These are phyloP conservation scores for Hapalemur alaotrensis DNA, from an alignment of 2,797 vertebrate species.

Conservation along the genomic window DNA sequence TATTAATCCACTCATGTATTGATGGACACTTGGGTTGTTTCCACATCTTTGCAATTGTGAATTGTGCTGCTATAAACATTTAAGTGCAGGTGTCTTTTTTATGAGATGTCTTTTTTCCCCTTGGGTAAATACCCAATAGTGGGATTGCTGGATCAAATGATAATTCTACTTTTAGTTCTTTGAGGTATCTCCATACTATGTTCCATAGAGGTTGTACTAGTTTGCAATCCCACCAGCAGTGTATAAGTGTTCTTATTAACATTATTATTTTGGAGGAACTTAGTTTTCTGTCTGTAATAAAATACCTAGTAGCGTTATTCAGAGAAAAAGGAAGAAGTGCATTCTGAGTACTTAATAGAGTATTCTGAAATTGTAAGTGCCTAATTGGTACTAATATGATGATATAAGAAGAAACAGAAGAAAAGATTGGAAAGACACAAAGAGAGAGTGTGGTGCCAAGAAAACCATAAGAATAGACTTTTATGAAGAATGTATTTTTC, in stretches of 20 bases:
- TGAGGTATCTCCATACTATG: no score
- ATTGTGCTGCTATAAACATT: no score
- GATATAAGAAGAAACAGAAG: background rate
- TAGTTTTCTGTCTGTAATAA: background rate
- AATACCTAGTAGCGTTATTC: background rate
- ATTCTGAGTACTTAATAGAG: background rate
- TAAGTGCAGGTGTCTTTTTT: no score
- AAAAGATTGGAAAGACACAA: background rate
- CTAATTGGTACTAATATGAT: background rate
- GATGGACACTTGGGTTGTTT: no score
- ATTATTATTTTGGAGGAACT: background rate
- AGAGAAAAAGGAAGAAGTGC: background rate
- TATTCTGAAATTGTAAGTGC: background rate
- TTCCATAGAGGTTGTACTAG: no score
- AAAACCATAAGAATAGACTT: background rate
- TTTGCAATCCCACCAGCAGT: no score
- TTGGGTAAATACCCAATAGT: no score
- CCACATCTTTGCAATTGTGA: no score
- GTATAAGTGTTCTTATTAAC: background rate
- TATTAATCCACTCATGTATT: no score
- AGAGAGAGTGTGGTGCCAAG: background rate
- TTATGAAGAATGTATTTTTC: background rate
- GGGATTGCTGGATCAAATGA: no score
- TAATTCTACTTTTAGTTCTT: no score
- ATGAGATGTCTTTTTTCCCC: no score